phyloP scores from a whole-genome alignment of 2,888 invertebrate genomes.

The Quadroppia sp. region DNA sequence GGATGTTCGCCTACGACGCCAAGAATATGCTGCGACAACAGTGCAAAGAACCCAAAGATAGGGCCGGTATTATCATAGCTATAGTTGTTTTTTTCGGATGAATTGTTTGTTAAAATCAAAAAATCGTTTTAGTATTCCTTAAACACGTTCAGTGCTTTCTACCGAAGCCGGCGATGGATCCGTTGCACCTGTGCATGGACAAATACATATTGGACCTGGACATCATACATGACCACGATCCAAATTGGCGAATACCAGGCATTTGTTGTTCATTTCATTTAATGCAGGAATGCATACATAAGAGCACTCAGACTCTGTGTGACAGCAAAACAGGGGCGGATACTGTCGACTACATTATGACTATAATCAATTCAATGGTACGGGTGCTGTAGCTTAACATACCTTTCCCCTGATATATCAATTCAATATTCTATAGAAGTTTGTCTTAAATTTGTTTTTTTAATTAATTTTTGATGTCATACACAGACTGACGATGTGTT shows the following conservation, averaged over 20 bases:
- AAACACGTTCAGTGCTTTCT: constrained; percentile 28
- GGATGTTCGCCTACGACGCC: constrained; percentile 26
- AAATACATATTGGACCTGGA: constrained; percentile 21
- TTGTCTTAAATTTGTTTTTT: neutral
- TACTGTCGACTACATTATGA: constrained; percentile 20
- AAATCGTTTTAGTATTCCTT: neutral
- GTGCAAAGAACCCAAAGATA: neutral
- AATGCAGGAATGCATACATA: neutral
- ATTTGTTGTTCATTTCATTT: constrained; percentile 24
- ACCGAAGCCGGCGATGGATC: constrained; percentile 24
- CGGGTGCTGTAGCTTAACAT: too few species aligned
- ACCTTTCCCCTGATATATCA: too few species aligned
- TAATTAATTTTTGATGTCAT: neutral
- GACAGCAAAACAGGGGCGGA: neutral
- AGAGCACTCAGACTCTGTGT: constrained; percentile 1
- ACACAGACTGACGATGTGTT: constrained; percentile 25
- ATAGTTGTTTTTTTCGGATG: neutral
- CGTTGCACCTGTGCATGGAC: constrained; percentile 30
- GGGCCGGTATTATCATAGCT: neutral
- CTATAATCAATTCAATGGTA: constrained; percentile 6
- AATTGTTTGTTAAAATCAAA: too few species aligned
- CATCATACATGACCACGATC: neutral
- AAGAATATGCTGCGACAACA: constrained; percentile 2
- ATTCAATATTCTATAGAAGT: too few species aligned
- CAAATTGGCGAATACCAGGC: constrained; percentile 15